Evolutionary conservation across 2,888 invertebrate species (phyloP).

Genomic region (Parnassius mnemosyne): DNA sequence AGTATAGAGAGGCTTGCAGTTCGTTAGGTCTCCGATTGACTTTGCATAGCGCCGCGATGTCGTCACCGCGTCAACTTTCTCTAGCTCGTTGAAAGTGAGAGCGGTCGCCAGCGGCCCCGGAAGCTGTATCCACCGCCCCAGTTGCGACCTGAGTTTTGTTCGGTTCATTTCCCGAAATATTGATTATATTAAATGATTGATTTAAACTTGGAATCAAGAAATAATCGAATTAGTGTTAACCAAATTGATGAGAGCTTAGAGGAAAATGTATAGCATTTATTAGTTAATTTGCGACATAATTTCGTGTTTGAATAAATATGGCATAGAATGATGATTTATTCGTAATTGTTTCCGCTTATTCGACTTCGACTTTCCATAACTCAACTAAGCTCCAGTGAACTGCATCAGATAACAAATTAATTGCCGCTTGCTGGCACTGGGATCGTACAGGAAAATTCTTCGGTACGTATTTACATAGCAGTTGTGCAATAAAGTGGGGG

Average conservation of each 20-base stretch:
- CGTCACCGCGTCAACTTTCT: constrained; percentile 41
- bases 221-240: too few relatives aligned
- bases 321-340: too few relatives aligned
- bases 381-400: neutral
- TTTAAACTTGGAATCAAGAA: too few relatives aligned
- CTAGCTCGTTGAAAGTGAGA: constrained; percentile 48
- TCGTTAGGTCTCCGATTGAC: constrained; percentile 11
- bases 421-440: neutral
- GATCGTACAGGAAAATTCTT: constrained; percentile 18
- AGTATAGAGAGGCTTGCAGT: constrained; percentile 5
- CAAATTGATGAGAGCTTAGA: too few relatives aligned
- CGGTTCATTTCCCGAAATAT: neutral
- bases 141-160: constrained; percentile 10
- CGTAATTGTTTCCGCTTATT: neutral
- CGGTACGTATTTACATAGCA: constrained; percentile 16
- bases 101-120: constrained; percentile 35
- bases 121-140: constrained; percentile 25
- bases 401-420: too few relatives aligned
- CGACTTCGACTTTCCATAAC: too few relatives aligned
- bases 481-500: constrained; percentile 31
- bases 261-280: too few relatives aligned
- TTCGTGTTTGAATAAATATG: too few relatives aligned
- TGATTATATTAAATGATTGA: too few relatives aligned
- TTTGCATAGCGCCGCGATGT: constrained; percentile 25
- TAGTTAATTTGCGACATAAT: too few relatives aligned